Percentiles rank a stretch among this genome's conserved stretches.
Conservation (phyloP, 2,113 vertebrate species). For the Prolemur simus region DNA sequence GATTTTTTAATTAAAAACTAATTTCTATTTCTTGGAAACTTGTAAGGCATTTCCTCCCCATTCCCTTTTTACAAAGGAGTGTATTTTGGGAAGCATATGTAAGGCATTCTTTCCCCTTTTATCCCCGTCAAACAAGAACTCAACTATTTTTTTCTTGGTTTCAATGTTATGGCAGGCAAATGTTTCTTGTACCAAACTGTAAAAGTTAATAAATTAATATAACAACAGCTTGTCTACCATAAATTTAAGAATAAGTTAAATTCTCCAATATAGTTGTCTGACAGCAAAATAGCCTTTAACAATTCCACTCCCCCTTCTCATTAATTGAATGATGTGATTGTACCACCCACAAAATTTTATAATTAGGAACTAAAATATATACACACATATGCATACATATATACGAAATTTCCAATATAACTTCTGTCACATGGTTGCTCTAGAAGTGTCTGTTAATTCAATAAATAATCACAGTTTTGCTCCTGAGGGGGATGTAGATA, state of each 20-base stretch:
- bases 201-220: not conserved
- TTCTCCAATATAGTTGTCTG: not conserved
- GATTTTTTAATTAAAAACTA: not conserved
- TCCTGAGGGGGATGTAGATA: not conserved
- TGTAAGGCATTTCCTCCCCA: not conserved
- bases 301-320: not conserved
- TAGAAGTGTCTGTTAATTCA: not conserved
- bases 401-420: not conserved
- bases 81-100: not conserved
- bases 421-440: not conserved
- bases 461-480: not conserved
- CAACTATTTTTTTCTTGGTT: not conserved
- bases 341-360: not conserved
- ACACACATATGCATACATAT: not conserved
- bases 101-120: not conserved
- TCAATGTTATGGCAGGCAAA: not conserved
- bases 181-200: not conserved
- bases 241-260: not conserved
- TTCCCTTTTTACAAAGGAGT: not conserved
- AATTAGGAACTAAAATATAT: not conserved
- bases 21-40: not conserved
- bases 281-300: not conserved
- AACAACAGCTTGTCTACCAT: not conserved
- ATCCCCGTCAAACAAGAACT: not conserved
- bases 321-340: not conserved